phyloP scores from a whole-genome alignment of 2,797 vertebrate species.

The Psittacula echo region DNA sequence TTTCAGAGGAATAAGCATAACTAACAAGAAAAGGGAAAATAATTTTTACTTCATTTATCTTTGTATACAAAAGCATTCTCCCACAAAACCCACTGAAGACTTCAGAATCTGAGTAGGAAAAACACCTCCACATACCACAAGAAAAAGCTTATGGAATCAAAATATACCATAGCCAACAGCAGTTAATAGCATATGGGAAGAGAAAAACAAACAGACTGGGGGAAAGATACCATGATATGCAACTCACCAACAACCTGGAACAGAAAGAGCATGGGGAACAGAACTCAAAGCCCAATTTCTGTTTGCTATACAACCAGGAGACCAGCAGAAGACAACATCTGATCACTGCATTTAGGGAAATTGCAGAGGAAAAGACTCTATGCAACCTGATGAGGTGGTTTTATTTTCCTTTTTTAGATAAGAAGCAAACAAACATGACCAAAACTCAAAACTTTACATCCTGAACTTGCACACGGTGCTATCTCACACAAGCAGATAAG shows the following conservation, averaged over 20 bases:
- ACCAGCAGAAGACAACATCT: not conserved
- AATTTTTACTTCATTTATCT: not conserved
- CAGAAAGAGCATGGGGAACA: not conserved
- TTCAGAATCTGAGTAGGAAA: not conserved
- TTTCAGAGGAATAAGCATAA: conserved; percentile 1
- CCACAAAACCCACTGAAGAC: not conserved
- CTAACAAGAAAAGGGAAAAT: not conserved
- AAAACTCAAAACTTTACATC: not conserved
- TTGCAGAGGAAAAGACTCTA: not conserved
- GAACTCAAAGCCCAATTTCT: not conserved
- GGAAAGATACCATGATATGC: not conserved
- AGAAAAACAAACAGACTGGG: not conserved
- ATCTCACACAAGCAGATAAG: not conserved
- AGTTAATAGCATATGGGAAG: not conserved
- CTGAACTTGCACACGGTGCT: not conserved
- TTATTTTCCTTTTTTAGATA: not conserved
- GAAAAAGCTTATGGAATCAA: not conserved
- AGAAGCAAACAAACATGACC: not conserved
- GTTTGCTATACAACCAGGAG: not conserved
- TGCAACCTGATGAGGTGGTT: not conserved
- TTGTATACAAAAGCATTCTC: not conserved
- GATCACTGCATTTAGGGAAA: not conserved
- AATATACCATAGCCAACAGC: not conserved
- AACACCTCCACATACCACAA: not conserved
- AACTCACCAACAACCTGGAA: not conserved